Percentiles rank a stretch among this genome's conserved stretches.
Evolutionary conservation across 2,888 invertebrate species (phyloP).

Genomic region (Drosophila hamatofila): DNA sequence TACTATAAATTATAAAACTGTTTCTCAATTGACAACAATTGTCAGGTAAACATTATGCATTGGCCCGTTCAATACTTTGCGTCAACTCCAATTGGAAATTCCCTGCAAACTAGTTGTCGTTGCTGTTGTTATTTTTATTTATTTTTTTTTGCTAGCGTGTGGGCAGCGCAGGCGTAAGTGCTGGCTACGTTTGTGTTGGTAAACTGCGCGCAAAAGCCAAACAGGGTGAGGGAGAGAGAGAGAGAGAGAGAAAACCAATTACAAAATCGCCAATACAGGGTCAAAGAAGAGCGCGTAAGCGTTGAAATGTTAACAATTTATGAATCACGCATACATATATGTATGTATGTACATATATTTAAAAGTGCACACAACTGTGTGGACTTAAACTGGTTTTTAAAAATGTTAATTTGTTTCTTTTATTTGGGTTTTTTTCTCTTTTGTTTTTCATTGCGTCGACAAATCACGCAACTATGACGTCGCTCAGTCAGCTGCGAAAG

Average conservation of each 20-base stretch:
- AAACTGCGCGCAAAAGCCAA: conserved; percentile 25
- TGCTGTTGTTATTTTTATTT: background rate
- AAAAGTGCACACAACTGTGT: conserved; percentile 23
- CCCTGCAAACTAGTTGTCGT: conserved; percentile 42
- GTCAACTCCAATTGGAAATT: conserved; percentile 49
- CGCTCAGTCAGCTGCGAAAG: conserved; percentile 53
- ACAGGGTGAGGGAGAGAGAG: conserved; percentile 16
- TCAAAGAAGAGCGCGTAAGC: conserved; percentile 59
- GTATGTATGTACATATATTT: conserved; percentile 6
- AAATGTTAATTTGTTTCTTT: conserved; percentile 58
- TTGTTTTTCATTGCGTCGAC: conserved; percentile 15
- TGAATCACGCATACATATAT: conserved; percentile 65
- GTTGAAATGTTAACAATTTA: conserved; percentile 58
- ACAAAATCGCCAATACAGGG: conserved; percentile 75
- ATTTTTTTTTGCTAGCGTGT: conserved; percentile 24
- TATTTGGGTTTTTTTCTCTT: conserved; percentile 49
- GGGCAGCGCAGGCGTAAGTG: conserved; percentile 51
- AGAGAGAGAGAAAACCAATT: conserved; percentile 48
- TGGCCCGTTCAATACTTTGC: conserved; percentile 34
- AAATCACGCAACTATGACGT: conserved; percentile 68
- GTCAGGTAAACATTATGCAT: conserved; percentile 12
- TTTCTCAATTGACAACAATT: conserved; percentile 21
- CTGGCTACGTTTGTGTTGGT: conserved; percentile 21
- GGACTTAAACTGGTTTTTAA: conserved; percentile 59
- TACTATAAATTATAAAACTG: conserved; percentile 1